phyloP scores from a whole-genome alignment of 1,140 invertebrate species.

The Dolichoris vasculosae region DNA sequence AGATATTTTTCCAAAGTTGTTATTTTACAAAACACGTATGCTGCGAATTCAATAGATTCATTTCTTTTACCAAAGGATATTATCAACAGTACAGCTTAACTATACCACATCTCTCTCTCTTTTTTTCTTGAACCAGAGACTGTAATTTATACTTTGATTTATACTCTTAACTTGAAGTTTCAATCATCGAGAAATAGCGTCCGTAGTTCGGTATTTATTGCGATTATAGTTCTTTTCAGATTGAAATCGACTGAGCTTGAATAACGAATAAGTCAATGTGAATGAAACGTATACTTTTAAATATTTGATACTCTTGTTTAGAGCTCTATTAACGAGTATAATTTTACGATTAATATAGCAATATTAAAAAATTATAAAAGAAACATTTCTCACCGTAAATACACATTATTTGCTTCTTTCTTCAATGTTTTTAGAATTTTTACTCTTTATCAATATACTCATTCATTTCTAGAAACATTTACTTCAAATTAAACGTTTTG shows the following conservation, averaged over 20 bases:
- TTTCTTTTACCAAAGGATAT: conserved; percentile 36
- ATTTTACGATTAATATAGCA: neutral
- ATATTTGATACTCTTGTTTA: conserved; percentile 29
- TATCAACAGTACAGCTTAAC: conserved; percentile 31
- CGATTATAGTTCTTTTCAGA: conserved; percentile 30
- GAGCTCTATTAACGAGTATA: neutral
- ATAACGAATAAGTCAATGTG: neutral
- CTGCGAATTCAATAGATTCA: conserved; percentile 49
- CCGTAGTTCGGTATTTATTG: conserved; percentile 40
- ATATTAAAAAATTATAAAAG: neutral
- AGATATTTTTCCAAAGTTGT: conserved; percentile 34
- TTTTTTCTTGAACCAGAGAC: neutral
- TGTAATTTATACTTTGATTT: conserved; percentile 9
- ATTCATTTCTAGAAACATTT: too few relatives aligned
- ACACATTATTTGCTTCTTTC: neutral
- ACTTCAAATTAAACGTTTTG: neutral
- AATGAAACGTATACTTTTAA: neutral
- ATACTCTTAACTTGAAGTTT: conserved; percentile 44
- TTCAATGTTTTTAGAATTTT: neutral
- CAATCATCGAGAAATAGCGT: conserved; percentile 46
- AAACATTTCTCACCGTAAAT: neutral
- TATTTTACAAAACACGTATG: conserved; percentile 40
- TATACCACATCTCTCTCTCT: conserved; percentile 8
- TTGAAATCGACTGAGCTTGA: neutral
- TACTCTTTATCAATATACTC: too few relatives aligned